These are phyloP conservation scores for Pocillopora meandrina DNA, from an alignment of 92 coral and sea anemone species.

Conservation along the genomic window DNA sequence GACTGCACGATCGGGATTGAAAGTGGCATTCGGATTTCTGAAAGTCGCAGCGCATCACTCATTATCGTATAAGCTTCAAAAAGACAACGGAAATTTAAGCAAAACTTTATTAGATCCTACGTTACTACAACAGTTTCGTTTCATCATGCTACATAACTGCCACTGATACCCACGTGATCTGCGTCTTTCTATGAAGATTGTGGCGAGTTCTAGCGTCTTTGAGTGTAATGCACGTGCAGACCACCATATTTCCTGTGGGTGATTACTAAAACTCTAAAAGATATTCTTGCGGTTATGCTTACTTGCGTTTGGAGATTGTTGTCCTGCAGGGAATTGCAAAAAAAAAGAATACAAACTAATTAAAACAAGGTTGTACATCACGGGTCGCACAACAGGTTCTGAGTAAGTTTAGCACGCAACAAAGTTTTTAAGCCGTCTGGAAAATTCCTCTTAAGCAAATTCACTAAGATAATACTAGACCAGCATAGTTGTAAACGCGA, in stretches of 20 bases:
- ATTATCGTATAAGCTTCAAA: background rate
- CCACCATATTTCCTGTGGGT: background rate
- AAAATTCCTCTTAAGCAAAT: too few relatives aligned
- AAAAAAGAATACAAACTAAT: background rate
- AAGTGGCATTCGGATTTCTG: background rate
- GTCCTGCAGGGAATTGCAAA: conserved; percentile 41
- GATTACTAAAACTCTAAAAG: background rate
- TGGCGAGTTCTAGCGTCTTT: background rate
- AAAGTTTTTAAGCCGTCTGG: too few relatives aligned
- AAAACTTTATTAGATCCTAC: background rate
- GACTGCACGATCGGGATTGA: background rate
- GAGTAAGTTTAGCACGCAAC: too few relatives aligned
- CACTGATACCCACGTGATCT: background rate
- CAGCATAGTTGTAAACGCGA: too few relatives aligned
- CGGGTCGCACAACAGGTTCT: background rate
- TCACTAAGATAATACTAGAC: too few relatives aligned
- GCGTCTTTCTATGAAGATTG: too few relatives aligned
- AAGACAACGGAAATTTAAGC: background rate
- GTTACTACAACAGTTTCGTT: background rate
- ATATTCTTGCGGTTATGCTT: background rate
- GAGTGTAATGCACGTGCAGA: background rate
- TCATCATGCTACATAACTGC: background rate
- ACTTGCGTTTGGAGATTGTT: conserved; percentile 58
- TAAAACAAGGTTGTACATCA: background rate
- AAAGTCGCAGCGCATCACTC: background rate